Percentiles rank a stretch among this genome's conserved stretches.
Evolutionary conservation across 2,113 vertebrate genomes (phyloP).

Genomic region (Climacteris rufus): DNA sequence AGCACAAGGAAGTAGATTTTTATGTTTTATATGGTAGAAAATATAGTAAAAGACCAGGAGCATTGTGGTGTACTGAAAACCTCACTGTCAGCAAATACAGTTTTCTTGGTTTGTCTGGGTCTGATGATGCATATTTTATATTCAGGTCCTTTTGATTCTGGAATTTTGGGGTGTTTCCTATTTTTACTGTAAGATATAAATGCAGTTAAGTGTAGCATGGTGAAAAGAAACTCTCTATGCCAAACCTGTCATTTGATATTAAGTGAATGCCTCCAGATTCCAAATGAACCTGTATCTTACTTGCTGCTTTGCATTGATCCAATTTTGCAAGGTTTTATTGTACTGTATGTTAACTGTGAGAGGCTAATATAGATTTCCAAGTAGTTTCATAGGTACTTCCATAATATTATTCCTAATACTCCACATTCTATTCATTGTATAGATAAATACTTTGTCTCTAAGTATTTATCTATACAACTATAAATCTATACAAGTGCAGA

Average conservation of each 20-base stretch:
- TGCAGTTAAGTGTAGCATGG: slow-evolving; percentile 8
- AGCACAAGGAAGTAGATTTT: background rate
- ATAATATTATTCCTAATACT: background rate
- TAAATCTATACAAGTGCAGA: background rate
- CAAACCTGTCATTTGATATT: background rate
- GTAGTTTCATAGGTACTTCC: slow-evolving; percentile 27
- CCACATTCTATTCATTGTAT: background rate
- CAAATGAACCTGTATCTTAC: background rate
- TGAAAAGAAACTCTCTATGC: background rate
- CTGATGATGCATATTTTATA: background rate
- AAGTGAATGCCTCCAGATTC: slow-evolving; percentile 23
- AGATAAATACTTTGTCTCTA: background rate
- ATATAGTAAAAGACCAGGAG: background rate
- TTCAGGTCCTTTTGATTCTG: background rate
- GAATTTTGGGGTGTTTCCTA: background rate
- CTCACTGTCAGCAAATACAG: background rate
- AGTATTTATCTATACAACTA: background rate
- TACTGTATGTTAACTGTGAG: slow-evolving; percentile 29
- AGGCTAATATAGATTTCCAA: background rate
- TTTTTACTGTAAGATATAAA: slow-evolving; percentile 6
- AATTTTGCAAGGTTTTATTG: slow-evolving; percentile 12
- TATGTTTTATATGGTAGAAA: background rate
- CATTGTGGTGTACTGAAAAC: background rate
- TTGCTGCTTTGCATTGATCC: slow-evolving; percentile 29
- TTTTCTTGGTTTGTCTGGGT: background rate